Evolutionary conservation across 2,888 invertebrate genomes (phyloP), one percentile per base, ranked within the genome.

Genomic region (Luffia ferchaultella): DNA sequence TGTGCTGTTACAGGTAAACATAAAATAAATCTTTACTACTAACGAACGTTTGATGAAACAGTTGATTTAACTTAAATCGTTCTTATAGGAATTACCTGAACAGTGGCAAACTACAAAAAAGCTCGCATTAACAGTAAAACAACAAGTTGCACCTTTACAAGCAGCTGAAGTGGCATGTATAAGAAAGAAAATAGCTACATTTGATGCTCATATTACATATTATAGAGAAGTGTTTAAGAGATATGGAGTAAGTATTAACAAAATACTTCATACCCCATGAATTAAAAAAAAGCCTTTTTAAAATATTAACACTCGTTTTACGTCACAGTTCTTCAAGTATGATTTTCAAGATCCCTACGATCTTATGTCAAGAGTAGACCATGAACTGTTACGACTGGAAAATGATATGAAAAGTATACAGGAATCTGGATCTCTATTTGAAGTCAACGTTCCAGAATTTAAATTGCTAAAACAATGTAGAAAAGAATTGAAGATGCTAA

Each of bases 41-140:
- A 47, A 30, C 18, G 15, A 12, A 18, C 5, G 7, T 16, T 16
- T 46, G 40, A 18, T 15, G 46, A n/a, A 2, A 46, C 19, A 2
- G 16, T 46, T 19, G 2, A 16, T 47, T 16, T 40, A 48, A 41
- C 18, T 20, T 44, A 43, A 30, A n/a, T 30, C 12, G 18, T 53
- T 55, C 50, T 60, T 66, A 18, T 83, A 95, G 88, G 97, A 97
- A 75, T 74, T 98, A 50, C 98, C 98, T 12, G 97, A 97, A 66
- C 95, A 96, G 73, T 98, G 98, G 98, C 91, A 90, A 60, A 92
- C 95, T 58, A 96, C 96, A 0, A 97, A 97, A 71, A 97, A 97
- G 76, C 87, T 96, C 52, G 95, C 96, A 0, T 77, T 92, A 18
- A 93, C 93, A 41, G 93, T 96, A 2, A 97, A 97, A 68, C 97